These are phyloP conservation scores for Aphelenchoides fujianensis DNA, from an alignment of 1,140 invertebrate genomes.

Conservation along the genomic window DNA sequence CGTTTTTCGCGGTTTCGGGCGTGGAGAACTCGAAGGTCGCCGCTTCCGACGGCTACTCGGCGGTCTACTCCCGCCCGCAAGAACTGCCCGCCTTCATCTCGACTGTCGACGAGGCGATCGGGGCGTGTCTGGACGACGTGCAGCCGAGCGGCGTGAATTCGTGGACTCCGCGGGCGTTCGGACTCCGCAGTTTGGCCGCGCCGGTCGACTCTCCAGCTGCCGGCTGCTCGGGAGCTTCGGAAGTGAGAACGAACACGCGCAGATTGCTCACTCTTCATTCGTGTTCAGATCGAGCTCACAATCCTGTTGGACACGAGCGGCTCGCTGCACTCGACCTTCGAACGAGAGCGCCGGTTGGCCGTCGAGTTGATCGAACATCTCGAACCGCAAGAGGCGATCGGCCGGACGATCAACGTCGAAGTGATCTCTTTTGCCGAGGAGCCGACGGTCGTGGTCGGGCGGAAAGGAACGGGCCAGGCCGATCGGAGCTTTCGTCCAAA, in stretches of 20 bases:
- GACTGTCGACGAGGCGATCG: constrained; percentile 15
- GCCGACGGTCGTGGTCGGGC: neutral
- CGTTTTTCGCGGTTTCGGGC: constrained; percentile 5
- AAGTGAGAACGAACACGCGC: neutral
- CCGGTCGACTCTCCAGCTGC: neutral
- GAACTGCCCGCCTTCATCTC: neutral
- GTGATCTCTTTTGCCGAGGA: neutral
- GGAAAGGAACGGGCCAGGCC: neutral
- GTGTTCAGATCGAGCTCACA: constrained; percentile 44
- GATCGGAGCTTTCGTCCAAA: constrained; percentile 10
- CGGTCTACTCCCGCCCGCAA: neutral
- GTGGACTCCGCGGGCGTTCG: neutral
- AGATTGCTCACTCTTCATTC: too few relatives aligned
- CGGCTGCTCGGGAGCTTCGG: neutral
- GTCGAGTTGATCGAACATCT: constrained; percentile 40
- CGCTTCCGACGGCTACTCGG: neutral
- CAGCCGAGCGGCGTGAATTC: neutral
- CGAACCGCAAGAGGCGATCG: neutral
- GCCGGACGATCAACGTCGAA: neutral
- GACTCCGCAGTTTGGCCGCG: constrained; percentile 11
- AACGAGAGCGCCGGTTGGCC: constrained; percentile 45
- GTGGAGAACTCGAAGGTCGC: neutral
- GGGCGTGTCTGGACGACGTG: constrained; percentile 20
- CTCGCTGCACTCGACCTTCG: constrained; percentile 42
- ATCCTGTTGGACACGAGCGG: constrained; percentile 54